These are phyloP conservation scores for Pseudeuparius sepicola DNA, from an alignment of 2,888 invertebrate species.

Conservation along the genomic window DNA sequence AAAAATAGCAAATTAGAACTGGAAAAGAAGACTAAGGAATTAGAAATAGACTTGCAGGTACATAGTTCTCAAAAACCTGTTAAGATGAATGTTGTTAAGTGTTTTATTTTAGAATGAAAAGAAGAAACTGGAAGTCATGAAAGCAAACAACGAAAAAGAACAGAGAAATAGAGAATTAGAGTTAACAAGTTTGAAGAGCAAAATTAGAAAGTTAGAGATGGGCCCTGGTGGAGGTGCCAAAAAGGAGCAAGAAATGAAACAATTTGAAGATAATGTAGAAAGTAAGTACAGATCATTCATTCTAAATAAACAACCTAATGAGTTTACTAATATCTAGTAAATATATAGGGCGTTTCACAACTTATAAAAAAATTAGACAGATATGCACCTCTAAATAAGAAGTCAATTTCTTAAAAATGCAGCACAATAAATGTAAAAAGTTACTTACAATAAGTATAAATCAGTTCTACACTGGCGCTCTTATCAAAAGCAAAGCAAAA, in stretches of 20 bases:
- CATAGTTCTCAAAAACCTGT: too few species aligned
- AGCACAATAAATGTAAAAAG: too few species aligned
- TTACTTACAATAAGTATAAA: too few species aligned
- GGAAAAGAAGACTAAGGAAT: constrained; percentile 45
- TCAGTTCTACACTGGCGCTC: too few species aligned
- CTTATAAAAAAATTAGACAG: too few species aligned
- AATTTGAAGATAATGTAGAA: constrained; percentile 55
- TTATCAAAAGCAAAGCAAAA: too few species aligned
- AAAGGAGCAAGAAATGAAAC: constrained; percentile 56
- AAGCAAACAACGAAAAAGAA: constrained; percentile 61
- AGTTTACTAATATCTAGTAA: too few species aligned
- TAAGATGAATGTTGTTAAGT: constrained; percentile 2
- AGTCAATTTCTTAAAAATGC: too few species aligned
- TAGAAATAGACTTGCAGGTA: constrained; percentile 35
- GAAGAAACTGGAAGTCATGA: constrained; percentile 57
- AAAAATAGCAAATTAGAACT: constrained; percentile 52
- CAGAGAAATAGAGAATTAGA: constrained; percentile 68
- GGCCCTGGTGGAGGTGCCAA: constrained; percentile 51
- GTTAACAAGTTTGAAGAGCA: constrained; percentile 64
- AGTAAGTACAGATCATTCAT: too few species aligned
- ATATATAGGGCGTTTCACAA: too few species aligned
- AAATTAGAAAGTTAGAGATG: constrained; percentile 56
- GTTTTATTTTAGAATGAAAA: constrained; percentile 45
- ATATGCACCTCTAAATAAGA: too few species aligned
- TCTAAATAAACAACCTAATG: too few species aligned